Conservation (phyloP, 2,797 vertebrate genomes). For the Cyprinodon diabolis region DNA sequence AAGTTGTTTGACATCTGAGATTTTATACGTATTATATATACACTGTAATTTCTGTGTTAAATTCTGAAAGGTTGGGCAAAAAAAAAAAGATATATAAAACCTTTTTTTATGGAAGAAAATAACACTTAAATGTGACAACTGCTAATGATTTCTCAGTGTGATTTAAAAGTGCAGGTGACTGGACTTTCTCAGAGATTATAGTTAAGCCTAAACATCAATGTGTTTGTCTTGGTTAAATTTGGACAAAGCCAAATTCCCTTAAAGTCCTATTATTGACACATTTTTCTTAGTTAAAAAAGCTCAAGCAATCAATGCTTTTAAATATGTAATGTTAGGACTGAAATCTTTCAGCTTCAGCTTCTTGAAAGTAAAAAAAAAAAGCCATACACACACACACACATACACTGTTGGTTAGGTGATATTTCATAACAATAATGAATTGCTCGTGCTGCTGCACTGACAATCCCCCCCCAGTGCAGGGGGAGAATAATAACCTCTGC, state of each 20-base stretch:
- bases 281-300: not conserved
- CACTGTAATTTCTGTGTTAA: not conserved
- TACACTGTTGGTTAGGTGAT: constrained; percentile 40
- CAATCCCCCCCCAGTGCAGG: constrained; percentile 49
- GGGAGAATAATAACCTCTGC: constrained; percentile 70
- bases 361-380: constrained; percentile 41
- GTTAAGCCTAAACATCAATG: not conserved
- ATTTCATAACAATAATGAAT: constrained; percentile 78
- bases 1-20: not conserved
- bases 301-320: not conserved
- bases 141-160: not conserved
- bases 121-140: not conserved
- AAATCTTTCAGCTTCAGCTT: constrained; percentile 12
- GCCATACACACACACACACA: constrained; percentile 13
- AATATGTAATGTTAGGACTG: constrained; percentile 13
- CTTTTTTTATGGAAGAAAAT: not conserved
- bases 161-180: not conserved
- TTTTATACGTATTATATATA: not conserved
- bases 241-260: not conserved
- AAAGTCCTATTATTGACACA: not conserved
- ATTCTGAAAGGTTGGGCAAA: not conserved
- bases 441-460: constrained; percentile 39
- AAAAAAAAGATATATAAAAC: not conserved
- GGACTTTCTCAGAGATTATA: not conserved
- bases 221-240: not conserved